phyloP scores from a whole-genome alignment of 2,888 invertebrate species.

The Phasia obesa region DNA sequence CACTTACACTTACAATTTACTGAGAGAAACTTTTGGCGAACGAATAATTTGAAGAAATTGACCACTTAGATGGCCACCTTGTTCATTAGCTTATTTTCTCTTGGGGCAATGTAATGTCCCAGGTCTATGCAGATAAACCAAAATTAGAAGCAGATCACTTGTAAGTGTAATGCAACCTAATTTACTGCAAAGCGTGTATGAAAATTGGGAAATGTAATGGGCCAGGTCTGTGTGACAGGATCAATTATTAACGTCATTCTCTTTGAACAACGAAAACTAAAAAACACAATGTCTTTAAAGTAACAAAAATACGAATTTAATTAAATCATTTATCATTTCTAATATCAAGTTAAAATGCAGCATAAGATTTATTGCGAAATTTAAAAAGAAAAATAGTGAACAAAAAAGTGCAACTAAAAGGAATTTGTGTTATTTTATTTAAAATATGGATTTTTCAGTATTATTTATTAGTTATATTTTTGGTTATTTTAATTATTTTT shows the following conservation, averaged over 20 bases:
- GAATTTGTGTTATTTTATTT: slow-evolving; percentile 62
- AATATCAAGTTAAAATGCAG: not conserved
- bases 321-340: not conserved
- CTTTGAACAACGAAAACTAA: not conserved
- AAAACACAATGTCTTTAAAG: slow-evolving; percentile 38
- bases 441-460: slow-evolving; percentile 26
- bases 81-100: too few species aligned
- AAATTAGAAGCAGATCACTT: too few species aligned
- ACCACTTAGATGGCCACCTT: too few species aligned
- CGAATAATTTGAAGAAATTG: too few species aligned
- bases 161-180: too few species aligned
- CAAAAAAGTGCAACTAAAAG: slow-evolving; percentile 75
- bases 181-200: too few species aligned
- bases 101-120: too few species aligned
- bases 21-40: too few species aligned
- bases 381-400: slow-evolving; percentile 50
- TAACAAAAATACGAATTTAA: not conserved
- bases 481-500: slow-evolving; percentile 4
- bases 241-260: not conserved
- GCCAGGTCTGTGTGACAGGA: too few species aligned
- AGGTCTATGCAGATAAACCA: too few species aligned
- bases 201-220: too few species aligned
- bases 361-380: not conserved
- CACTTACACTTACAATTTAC: too few species aligned
- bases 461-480: not conserved